Conservation (phyloP, 2,113 vertebrate genomes). For the Crotalus helleri region DNA sequence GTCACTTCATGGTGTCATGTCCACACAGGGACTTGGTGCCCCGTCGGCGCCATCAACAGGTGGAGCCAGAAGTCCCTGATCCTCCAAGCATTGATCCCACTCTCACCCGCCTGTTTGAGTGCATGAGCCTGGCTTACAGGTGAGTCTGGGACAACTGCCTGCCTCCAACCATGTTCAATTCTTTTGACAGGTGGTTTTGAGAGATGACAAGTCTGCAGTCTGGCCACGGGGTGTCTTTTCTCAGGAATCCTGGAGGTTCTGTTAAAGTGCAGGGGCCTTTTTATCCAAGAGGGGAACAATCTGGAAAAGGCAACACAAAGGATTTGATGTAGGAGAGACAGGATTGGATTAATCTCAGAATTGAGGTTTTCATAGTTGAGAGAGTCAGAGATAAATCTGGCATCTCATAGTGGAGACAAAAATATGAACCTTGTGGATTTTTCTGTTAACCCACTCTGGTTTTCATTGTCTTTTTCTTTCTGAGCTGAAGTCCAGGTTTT, state of each 20-base stretch:
- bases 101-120: constrained; percentile 92
- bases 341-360: neutral
- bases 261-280: neutral
- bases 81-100: constrained; percentile 92
- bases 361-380: neutral
- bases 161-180: accelerated
- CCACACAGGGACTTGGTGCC: constrained; percentile 84
- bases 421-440: neutral
- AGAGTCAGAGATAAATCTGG: neutral
- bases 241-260: neutral
- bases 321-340: neutral
- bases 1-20: constrained; percentile 97
- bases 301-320: neutral
- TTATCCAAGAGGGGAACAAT: neutral
- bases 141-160: constrained; percentile 53
- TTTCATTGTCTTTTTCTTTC: neutral
- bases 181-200: neutral
- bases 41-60: constrained; percentile 68
- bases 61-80: constrained; percentile 64
- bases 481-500: neutral
- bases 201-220: neutral
- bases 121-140: constrained; percentile 98
- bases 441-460: neutral
- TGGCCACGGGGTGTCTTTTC: accelerated
- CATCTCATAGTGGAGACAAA: no score